Percentiles rank a stretch among this genome's conserved stretches.
These are phyloP conservation scores for Brachypodius melanocephalos DNA, from an alignment of 2,113 vertebrate species.

Conservation along the genomic window DNA sequence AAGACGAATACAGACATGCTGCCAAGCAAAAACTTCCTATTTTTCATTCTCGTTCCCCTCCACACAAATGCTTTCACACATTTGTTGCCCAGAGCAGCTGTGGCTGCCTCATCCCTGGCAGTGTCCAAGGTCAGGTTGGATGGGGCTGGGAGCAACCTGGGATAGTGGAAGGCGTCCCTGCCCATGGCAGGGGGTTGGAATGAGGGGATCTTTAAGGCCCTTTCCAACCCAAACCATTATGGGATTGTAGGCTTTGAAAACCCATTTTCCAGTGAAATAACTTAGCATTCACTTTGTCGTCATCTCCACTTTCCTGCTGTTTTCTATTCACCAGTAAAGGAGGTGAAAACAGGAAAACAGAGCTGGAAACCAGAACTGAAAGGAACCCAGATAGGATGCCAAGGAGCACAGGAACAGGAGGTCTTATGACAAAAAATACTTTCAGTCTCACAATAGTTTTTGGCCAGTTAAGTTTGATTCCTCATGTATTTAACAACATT, in stretches of 20 bases:
- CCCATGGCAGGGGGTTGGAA: background rate
- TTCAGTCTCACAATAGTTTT: background rate
- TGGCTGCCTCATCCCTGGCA: background rate
- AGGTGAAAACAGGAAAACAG: background rate
- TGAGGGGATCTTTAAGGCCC: too few species aligned
- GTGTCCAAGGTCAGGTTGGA: background rate
- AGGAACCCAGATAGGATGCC: background rate
- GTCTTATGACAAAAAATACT: background rate
- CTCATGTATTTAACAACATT: background rate
- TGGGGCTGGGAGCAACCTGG: background rate
- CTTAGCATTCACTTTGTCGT: background rate
- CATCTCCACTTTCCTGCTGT: background rate
- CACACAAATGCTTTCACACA: background rate
- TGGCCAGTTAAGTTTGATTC: background rate
- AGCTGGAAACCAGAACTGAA: background rate
- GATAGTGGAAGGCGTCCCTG: background rate
- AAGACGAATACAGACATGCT: background rate
- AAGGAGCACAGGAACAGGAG: background rate
- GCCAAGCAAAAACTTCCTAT: background rate
- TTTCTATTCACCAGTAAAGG: background rate
- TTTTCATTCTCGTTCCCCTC: background rate
- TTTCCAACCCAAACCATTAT: background rate
- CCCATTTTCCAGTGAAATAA: background rate
- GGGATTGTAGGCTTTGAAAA: background rate
- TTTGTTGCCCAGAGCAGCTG: background rate